A percentile compares a stretch with the other conserved stretches of the same genome.
Conservation (phyloP, 2,113 vertebrate species). For the Arvicanthis niloticus region DNA sequence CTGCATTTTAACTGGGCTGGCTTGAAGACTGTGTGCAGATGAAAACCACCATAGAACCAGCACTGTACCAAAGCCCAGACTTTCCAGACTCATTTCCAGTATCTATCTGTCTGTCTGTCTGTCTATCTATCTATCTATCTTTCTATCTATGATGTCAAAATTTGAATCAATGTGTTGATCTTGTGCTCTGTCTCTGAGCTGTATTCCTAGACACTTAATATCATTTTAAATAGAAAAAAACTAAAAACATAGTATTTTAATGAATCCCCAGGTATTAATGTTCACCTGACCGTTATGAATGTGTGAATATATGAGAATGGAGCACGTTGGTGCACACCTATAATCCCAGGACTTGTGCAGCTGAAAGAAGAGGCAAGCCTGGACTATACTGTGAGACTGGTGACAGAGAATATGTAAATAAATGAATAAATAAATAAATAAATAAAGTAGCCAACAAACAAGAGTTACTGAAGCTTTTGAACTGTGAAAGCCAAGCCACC, state of each 20-base stretch:
- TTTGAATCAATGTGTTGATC: neutral
- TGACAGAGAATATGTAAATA: neutral
- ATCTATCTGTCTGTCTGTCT: neutral
- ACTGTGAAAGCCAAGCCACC: conserved; percentile 2
- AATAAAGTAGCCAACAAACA: neutral
- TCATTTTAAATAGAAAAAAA: conserved; percentile 17
- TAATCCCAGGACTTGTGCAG: neutral
- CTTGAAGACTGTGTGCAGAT: neutral
- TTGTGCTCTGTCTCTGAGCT: neutral
- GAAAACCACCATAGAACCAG: neutral
- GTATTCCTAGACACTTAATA: neutral
- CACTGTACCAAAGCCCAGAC: neutral
- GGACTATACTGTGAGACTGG: neutral
- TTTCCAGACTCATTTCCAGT: neutral
- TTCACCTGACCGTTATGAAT: neutral
- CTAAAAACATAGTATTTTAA: neutral
- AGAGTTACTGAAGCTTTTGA: neutral
- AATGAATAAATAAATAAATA: too few species aligned
- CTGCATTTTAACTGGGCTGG: neutral
- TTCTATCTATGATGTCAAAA: neutral
- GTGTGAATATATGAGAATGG: neutral
- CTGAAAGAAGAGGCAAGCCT: neutral
- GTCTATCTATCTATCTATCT: neutral
- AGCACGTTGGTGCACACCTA: neutral
- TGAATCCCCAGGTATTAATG: conserved; percentile 1